Evolutionary conservation across 2,113 vertebrate species (phyloP), one percentile per base, ranked within the genome.

Genomic region (Hyla sarda): DNA sequence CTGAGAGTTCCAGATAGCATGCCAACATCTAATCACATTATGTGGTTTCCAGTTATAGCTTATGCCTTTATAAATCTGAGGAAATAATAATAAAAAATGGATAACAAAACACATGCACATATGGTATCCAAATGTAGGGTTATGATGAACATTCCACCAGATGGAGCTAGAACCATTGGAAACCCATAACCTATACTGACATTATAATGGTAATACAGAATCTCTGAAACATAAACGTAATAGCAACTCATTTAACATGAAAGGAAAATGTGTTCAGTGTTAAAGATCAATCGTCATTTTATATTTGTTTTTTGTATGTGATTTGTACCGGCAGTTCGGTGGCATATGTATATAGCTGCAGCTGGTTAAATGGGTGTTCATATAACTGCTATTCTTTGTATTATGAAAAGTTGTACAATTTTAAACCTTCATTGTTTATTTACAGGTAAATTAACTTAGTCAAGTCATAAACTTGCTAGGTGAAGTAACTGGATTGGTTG

Each of bases 71-170:
- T 41, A 60, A 78, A 56, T 78, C 54, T 58, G 21, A 60, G 21
- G 77, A 80, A 80, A 80, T 80, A 80, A 80, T 58, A 37, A 80
- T 60, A 25, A 71, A 37, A 71, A 41, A 60, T 80, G 52, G 54
- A 80, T 37, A 25, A 23, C 19, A 60, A 41, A 80, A 60, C 17
- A 41, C n/a, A n/a, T 37, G 77, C 77, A 80, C 77, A 80, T 80
- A 60, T 80, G 77, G 77, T 12, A 41, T 80, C 77, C 77, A 60
- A 80, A 80, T 80, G 76, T 52, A 78, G 52, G 30, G 12, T 2
- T 58, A n/a, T n/a, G 5, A 13, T n/a, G 5, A 60, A 41, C 21
- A n/a, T 14, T 17, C 77, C 77, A 60, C 30, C 54, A 80, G 77
- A 41, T 56, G 77, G 77, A 13, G 34, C 52, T 60, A 41, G 32